phyloP scores from a whole-genome alignment of 2,888 invertebrate genomes.

The Harpagoxenus sublaevis region DNA sequence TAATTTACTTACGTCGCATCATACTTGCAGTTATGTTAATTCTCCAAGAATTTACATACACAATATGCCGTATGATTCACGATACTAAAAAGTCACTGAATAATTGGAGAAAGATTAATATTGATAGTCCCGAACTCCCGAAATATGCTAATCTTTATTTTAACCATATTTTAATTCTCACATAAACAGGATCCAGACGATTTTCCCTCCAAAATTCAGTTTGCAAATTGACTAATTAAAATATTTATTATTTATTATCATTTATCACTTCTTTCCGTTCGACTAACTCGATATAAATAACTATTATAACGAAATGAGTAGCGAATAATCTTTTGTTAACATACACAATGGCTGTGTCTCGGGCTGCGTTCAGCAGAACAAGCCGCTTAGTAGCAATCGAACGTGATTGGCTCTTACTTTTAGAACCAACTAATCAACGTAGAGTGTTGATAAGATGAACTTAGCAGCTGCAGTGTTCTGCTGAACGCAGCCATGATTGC shows the following conservation, averaged over 20 bases:
- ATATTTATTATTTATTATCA: slow-evolving; percentile 8
- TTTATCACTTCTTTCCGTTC: slow-evolving; percentile 3
- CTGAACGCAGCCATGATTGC: neutral
- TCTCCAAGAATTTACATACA: slow-evolving; percentile 4
- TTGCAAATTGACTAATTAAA: slow-evolving; percentile 30
- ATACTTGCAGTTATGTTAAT: slow-evolving; percentile 33
- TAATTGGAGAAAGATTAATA: slow-evolving; percentile 32
- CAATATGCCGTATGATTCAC: slow-evolving; percentile 25
- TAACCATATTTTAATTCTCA: slow-evolving; percentile 19
- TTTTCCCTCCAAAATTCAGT: neutral
- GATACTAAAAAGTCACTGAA: slow-evolving; percentile 9
- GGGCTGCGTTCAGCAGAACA: too few species aligned
- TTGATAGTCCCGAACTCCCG: neutral
- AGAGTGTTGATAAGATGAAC: too few species aligned
- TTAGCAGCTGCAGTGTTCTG: too few species aligned
- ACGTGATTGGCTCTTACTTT: too few species aligned
- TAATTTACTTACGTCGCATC: slow-evolving; percentile 21
- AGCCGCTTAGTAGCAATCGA: too few species aligned
- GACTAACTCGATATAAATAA: slow-evolving; percentile 4
- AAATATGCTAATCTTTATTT: slow-evolving; percentile 35
- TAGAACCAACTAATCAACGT: too few species aligned
- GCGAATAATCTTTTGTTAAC: neutral
- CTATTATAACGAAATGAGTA: neutral
- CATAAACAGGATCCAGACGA: neutral
- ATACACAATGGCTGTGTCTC: neutral